Evolutionary conservation across 2,113 vertebrate species (phyloP), one percentile per base, ranked within the genome.

Genomic region (Desmodus rotundus): DNA sequence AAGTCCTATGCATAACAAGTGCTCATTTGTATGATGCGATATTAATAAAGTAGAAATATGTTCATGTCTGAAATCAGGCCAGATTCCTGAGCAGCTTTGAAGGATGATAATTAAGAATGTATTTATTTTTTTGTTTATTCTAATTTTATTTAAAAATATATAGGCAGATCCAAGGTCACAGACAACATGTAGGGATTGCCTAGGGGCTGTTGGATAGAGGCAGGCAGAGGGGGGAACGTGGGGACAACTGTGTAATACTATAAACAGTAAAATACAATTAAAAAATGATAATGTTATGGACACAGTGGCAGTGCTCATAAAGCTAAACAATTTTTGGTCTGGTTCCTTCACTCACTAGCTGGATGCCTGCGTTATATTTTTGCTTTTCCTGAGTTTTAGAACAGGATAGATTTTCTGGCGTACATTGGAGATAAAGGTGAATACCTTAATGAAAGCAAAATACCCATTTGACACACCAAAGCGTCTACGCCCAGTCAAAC

Each of bases 21-120:
- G 24, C 36, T 87, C 54, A 88, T 58, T 91, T 93, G 68, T 93
- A 86, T 88, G n/a, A 82, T 80, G 58, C 9, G 96, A 74, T 77
- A 74, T 92, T 96, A 95, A 91, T 97, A 80, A 90, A 74, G 80
- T 43, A 89, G 15, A 87, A 47, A 90, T 38, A 50, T 93, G 87
- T 94, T 70, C 58, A 81, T 76, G n/a, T 87, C 58, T 91, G 58
- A 86, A 93, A 76, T 90, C 73, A 91, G 72, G 52, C 28, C 65
- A 94, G 67, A 81, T 88, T 67, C 2, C 17, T 89, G 74, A 96
- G 58, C 9, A 54, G 80, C 58, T 95, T 90, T 73, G 38, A 89
- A 95, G 16, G 63, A 38, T 80, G 61, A 80, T 72, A 93, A 94
- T 89, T 50, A 73, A 96, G 33, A 78, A 76, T 89, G 33, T 83